A percentile compares a stretch with the other conserved stretches of the same genome.
phyloP scores from a whole-genome alignment of 2,113 vertebrate species.

The Solea solea region DNA sequence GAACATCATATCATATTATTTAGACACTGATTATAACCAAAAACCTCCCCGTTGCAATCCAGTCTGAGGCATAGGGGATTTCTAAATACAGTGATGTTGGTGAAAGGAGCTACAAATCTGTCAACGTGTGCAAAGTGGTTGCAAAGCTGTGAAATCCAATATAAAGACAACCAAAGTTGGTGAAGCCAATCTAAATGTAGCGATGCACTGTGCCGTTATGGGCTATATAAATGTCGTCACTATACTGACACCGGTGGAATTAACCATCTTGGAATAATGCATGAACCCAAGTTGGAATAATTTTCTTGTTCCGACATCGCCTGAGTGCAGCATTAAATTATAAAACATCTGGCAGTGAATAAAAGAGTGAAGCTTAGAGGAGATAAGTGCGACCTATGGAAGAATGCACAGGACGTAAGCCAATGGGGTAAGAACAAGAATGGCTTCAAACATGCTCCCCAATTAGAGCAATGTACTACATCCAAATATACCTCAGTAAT shows the following conservation, averaged over 20 bases:
- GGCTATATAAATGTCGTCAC: background rate
- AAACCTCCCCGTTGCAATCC: too few relatives aligned
- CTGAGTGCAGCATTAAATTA: constrained; percentile 11
- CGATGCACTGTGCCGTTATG: background rate
- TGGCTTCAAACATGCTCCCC: too few relatives aligned
- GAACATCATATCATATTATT: too few relatives aligned
- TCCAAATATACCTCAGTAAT: background rate
- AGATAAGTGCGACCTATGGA: background rate
- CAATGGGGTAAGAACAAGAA: background rate
- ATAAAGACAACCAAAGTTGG: background rate
- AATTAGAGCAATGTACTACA: background rate
- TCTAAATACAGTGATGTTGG: too few relatives aligned
- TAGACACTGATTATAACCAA: too few relatives aligned
- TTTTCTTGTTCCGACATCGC: background rate
- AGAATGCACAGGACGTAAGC: background rate
- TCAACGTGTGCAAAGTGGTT: background rate
- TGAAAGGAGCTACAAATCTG: too few relatives aligned
- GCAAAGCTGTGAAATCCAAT: background rate
- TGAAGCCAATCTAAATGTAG: background rate
- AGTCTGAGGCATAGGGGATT: too few relatives aligned
- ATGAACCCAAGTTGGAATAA: background rate
- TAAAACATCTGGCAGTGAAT: background rate
- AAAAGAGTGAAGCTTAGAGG: background rate
- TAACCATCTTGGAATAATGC: constrained; percentile 4
- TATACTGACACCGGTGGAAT: background rate